Conservation (phyloP, 2,113 vertebrate species). For the Chionis minor region DNA sequence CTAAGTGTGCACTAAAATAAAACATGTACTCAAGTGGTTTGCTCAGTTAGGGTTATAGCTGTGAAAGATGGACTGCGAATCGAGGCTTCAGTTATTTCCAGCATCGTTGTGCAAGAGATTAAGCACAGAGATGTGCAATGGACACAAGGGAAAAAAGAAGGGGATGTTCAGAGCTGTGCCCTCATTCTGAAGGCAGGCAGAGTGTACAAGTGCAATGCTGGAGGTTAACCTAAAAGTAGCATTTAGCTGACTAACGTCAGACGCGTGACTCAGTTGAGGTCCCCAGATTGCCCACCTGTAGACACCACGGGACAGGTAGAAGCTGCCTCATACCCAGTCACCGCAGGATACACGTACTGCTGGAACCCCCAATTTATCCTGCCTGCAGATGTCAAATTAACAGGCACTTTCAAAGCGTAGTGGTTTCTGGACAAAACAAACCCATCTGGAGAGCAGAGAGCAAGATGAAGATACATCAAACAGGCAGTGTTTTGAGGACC, state of each 20-base stretch:
- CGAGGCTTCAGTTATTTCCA: not conserved
- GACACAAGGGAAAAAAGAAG: not conserved
- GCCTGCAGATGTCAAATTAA: not conserved
- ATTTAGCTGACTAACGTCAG: not conserved
- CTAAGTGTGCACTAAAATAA: not conserved
- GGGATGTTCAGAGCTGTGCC: not conserved
- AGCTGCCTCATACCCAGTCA: not conserved
- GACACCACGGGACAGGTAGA: not conserved
- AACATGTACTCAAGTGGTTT: not conserved
- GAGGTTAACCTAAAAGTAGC: not conserved
- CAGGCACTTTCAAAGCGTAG: not conserved
- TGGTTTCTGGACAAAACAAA: not conserved
- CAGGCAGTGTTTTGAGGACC: too few relatives aligned
- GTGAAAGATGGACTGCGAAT: not conserved
- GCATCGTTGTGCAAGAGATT: not conserved
- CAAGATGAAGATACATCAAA: not conserved
- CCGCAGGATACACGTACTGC: accelerated
- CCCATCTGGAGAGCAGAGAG: not conserved
- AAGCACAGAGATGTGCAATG: accelerated
- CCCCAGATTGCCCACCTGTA: not conserved
- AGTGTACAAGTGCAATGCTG: not conserved
- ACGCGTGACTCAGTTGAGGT: not conserved
- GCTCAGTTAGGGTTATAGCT: not conserved
- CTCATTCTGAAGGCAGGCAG: not conserved
- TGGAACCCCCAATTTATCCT: not conserved